Conservation (phyloP, 2,888 invertebrate genomes). For the Meteorus cinctellus region DNA sequence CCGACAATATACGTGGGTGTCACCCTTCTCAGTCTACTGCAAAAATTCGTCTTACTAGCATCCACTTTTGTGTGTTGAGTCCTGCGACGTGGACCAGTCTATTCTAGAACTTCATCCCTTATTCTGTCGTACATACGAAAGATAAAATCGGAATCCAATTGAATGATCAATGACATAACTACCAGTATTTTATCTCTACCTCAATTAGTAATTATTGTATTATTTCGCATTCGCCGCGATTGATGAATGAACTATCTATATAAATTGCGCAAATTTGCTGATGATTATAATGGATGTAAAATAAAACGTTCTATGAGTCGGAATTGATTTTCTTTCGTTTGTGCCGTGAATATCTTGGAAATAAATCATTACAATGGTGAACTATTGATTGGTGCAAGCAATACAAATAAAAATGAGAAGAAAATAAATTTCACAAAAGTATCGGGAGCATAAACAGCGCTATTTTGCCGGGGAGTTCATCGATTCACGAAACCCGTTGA, state of each 20-base stretch:
- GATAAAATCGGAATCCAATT: background rate
- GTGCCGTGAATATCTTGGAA: no score
- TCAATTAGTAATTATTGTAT: background rate
- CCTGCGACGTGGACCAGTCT: conserved; percentile 37
- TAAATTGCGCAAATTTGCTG: background rate
- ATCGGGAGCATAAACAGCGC: background rate
- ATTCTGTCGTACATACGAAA: background rate
- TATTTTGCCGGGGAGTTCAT: conserved; percentile 21
- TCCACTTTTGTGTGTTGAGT: conserved; percentile 24
- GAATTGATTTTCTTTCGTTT: no score
- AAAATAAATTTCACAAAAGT: background rate
- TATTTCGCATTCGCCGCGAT: background rate
- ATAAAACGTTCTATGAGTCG: background rate
- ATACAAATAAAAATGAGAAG: background rate
- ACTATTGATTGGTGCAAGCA: no score
- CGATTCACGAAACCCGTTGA: conserved; percentile 38
- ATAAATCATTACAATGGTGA: no score
- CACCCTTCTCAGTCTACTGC: conserved; percentile 52
- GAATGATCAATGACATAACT: background rate
- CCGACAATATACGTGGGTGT: conserved; percentile 48
- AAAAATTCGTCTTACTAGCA: conserved; percentile 46
- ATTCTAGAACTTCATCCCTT: conserved; percentile 12
- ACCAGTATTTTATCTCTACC: background rate
- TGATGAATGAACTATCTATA: background rate
- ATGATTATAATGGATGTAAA: background rate